These are phyloP conservation scores for Mus pahari DNA, from an alignment of 2,113 vertebrate species.

Conservation along the genomic window DNA sequence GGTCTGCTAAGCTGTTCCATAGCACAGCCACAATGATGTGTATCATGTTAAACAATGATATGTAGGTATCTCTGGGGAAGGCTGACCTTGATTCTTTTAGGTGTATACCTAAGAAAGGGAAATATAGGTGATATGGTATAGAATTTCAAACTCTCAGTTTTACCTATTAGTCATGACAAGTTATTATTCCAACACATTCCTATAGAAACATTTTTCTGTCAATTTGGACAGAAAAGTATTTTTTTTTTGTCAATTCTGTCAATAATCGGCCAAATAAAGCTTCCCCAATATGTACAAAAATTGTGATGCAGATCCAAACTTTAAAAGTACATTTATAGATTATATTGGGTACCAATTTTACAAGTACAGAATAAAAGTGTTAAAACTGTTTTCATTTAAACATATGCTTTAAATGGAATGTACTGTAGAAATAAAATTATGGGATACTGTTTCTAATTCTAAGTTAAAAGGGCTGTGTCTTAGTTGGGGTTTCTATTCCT, in stretches of 20 bases:
- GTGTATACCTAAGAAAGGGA: not conserved
- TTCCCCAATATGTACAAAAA: not conserved
- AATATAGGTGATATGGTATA: not conserved
- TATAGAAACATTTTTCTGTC: conserved; percentile 7
- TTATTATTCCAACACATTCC: not conserved
- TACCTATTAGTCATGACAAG: conserved; percentile 23
- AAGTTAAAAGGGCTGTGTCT: not conserved
- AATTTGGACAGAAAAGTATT: not conserved
- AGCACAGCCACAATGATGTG: not conserved
- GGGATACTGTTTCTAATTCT: not conserved
- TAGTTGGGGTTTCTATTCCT: too few relatives aligned
- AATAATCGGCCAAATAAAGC: not conserved
- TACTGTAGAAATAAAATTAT: not conserved
- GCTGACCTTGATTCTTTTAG: not conserved
- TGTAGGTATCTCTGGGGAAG: not conserved
- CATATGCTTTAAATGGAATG: not conserved
- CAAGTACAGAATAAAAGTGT: not conserved
- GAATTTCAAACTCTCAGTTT: conserved; percentile 47
- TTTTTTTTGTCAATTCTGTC: not conserved
- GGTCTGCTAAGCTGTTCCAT: not conserved
- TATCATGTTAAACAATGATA: not conserved
- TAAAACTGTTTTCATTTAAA: conserved; percentile 11
- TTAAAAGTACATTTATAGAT: not conserved
- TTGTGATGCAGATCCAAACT: conserved; percentile 14
- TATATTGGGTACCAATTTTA: not conserved